These are phyloP conservation scores for Myxocyprinus asiaticus DNA, from an alignment of 2,113 vertebrate species.

Conservation along the genomic window DNA sequence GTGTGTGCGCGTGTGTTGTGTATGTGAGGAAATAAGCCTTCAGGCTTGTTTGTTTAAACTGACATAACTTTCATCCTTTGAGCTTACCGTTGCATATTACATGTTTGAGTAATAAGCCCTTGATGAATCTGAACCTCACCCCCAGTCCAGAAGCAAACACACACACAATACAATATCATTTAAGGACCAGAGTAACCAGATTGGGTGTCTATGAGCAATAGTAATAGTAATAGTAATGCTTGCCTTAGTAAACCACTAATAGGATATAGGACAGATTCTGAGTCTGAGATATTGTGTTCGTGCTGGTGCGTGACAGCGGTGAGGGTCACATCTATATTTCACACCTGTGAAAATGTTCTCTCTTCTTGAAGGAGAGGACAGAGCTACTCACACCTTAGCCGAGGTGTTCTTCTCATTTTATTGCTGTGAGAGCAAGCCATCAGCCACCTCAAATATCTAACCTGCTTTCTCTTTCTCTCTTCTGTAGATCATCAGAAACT, in stretches of 20 bases:
- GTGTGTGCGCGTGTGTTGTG: not conserved
- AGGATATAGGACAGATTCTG: not conserved
- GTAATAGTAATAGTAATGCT: too few species aligned
- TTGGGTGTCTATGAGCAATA: not conserved
- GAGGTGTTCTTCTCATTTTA: conserved; percentile 5
- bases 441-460: conserved; percentile 26
- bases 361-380: too few species aligned
- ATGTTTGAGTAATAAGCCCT: conserved; percentile 22
- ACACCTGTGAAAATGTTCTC: not conserved
- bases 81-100: conserved; percentile 12
- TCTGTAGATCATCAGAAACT: conserved; percentile 32
- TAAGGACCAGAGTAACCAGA: not conserved
- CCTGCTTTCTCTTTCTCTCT: not conserved
- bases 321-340: not conserved
- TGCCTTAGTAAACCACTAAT: too few species aligned
- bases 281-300: not conserved
- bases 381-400: not conserved
- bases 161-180: not conserved
- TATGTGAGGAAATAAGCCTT: conserved; percentile 1
- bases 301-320: not conserved
- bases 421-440: not conserved
- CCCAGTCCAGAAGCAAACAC: not conserved
- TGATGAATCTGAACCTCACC: conserved; percentile 20
- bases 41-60: conserved; percentile 16
- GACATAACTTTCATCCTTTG: conserved; percentile 15